phyloP scores from a whole-genome alignment of 2,113 vertebrate genomes.

The Ceyx margarethae region DNA sequence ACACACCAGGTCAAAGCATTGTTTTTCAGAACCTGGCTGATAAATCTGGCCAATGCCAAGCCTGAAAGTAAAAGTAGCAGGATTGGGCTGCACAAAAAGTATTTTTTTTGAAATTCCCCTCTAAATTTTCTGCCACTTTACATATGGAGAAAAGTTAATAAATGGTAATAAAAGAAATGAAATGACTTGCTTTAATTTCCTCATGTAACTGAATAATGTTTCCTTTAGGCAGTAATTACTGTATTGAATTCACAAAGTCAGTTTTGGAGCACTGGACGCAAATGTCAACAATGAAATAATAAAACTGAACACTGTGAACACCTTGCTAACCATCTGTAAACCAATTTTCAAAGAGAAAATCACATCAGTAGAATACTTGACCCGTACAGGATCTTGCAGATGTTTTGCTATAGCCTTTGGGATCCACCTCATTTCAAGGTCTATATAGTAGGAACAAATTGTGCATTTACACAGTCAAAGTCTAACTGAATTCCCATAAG shows the following conservation, averaged over 20 bases:
- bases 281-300: slow-evolving; percentile 45
- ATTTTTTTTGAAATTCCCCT: background rate
- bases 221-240: slow-evolving; percentile 48
- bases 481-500: slow-evolving; percentile 70
- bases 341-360: slow-evolving; percentile 72
- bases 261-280: slow-evolving; percentile 37
- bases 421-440: slow-evolving; percentile 75
- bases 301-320: slow-evolving; percentile 45
- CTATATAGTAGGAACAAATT: slow-evolving; percentile 75
- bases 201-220: slow-evolving; percentile 30
- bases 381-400: slow-evolving; percentile 66
- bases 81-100: background rate
- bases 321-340: slow-evolving; percentile 65
- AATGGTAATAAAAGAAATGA: slow-evolving; percentile 45
- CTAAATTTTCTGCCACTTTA: slow-evolving; percentile 8
- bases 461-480: slow-evolving; percentile 65
- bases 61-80: background rate
- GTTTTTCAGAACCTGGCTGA: background rate
- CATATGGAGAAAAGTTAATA: slow-evolving; percentile 45
- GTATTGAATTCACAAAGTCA: slow-evolving; percentile 21
- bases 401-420: slow-evolving; percentile 66
- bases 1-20: background rate
- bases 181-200: slow-evolving; percentile 31
- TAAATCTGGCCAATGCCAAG: background rate
- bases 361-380: slow-evolving; percentile 68